These are phyloP conservation scores for Scophthalmus maximus DNA, from an alignment of 2,113 vertebrate genomes.

Conservation along the genomic window DNA sequence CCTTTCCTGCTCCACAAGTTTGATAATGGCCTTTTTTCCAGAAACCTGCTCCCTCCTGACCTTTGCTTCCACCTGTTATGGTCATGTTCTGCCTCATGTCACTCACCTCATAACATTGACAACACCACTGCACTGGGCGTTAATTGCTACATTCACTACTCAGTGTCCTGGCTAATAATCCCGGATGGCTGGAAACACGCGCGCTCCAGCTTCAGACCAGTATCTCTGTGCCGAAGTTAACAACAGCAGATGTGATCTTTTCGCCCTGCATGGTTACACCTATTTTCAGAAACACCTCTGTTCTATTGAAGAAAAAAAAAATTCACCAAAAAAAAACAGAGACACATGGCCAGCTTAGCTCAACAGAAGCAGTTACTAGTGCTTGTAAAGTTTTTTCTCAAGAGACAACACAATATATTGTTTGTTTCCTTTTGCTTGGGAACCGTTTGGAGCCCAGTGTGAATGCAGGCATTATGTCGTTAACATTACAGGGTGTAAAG, in stretches of 20 bases:
- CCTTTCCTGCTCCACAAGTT: slow-evolving; percentile 57
- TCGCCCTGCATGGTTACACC: slow-evolving; percentile 34
- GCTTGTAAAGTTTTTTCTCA: slow-evolving; percentile 47
- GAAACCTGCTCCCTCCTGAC: slow-evolving; percentile 78
- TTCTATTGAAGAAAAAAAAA: slow-evolving; percentile 34
- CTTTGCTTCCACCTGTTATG: slow-evolving; percentile 80
- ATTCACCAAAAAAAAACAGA: slow-evolving; percentile 25
- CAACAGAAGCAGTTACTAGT: slow-evolving; percentile 35
- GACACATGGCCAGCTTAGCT: slow-evolving; percentile 38
- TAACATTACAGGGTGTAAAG: neutral
- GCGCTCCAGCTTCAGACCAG: slow-evolving; percentile 45
- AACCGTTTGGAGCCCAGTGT: slow-evolving; percentile 21
- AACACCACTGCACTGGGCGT: slow-evolving; percentile 66
- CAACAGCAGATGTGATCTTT: slow-evolving; percentile 48
- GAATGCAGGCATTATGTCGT: slow-evolving; percentile 32
- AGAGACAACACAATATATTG: slow-evolving; percentile 54
- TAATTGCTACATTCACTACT: slow-evolving; percentile 75
- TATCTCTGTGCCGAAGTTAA: slow-evolving; percentile 67
- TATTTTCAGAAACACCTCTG: slow-evolving; percentile 60
- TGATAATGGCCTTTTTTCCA: slow-evolving; percentile 71
- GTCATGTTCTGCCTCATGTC: slow-evolving; percentile 78
- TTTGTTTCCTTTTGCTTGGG: slow-evolving; percentile 41
- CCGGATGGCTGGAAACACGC: slow-evolving; percentile 49
- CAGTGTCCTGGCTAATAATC: slow-evolving; percentile 65
- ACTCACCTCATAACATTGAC: slow-evolving; percentile 83